Percentiles rank a stretch among this genome's conserved stretches.
These are phyloP conservation scores for Colostygia pectinataria DNA, from an alignment of 2,888 invertebrate species.

Conservation along the genomic window DNA sequence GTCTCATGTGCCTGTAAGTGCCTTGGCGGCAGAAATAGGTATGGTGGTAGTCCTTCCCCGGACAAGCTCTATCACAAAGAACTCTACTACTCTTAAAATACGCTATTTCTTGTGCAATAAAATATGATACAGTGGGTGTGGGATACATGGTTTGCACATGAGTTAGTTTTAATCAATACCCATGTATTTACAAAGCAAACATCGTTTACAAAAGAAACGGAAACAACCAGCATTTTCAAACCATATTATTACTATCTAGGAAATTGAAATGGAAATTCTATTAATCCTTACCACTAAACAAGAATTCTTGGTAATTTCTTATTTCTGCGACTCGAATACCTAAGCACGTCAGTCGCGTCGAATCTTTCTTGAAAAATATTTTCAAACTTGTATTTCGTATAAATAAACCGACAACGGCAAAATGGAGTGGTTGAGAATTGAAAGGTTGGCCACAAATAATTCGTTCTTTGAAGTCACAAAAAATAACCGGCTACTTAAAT, in stretches of 20 bases:
- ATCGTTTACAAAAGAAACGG: slow-evolving; percentile 12
- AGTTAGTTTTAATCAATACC: slow-evolving; percentile 60
- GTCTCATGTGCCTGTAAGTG: too few relatives aligned
- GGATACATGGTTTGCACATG: slow-evolving; percentile 40
- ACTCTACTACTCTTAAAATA: too few relatives aligned
- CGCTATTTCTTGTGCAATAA: slow-evolving; percentile 44
- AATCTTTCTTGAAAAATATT: slow-evolving; percentile 1
- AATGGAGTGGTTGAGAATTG: slow-evolving; percentile 10
- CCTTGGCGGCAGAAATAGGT: too few relatives aligned
- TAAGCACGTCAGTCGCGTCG: neutral
- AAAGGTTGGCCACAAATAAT: slow-evolving; percentile 15
- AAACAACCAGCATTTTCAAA: neutral
- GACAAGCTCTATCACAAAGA: too few relatives aligned
- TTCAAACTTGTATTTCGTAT: neutral
- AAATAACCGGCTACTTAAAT: neutral
- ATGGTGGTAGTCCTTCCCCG: too few relatives aligned
- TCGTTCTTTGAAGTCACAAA: slow-evolving; percentile 6
- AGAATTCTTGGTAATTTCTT: neutral
- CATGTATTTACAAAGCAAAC: slow-evolving; percentile 32
- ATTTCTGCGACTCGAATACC: neutral
- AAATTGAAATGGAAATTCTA: neutral
- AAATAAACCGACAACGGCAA: slow-evolving; percentile 4
- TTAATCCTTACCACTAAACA: neutral
- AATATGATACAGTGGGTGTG: slow-evolving; percentile 19
- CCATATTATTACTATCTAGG: too few relatives aligned